phyloP scores from a whole-genome alignment of 2,113 vertebrate species.

The Trogon surrucura region DNA sequence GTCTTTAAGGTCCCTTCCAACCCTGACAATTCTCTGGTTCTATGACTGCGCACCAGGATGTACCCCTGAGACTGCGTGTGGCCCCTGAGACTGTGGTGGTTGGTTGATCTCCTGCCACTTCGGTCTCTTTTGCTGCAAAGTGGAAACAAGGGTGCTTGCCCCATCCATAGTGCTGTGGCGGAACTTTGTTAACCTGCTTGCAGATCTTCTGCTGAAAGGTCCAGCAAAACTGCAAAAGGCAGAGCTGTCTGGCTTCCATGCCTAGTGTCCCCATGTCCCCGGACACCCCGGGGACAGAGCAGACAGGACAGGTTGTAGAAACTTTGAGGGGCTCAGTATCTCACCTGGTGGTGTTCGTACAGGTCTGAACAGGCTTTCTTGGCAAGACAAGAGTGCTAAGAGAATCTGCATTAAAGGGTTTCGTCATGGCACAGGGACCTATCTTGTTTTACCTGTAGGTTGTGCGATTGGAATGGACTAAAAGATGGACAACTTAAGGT shows the following conservation, averaged over 20 bases:
- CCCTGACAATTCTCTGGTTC: no score
- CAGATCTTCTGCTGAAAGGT: background rate
- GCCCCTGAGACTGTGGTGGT: no score
- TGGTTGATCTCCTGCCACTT: background rate
- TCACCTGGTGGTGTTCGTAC: background rate
- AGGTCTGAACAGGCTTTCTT: background rate
- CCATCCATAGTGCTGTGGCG: background rate
- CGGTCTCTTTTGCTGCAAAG: background rate
- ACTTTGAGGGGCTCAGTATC: background rate
- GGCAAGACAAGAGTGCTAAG: background rate
- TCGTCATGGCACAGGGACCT: background rate
- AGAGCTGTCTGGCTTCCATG: background rate
- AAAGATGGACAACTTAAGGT: background rate
- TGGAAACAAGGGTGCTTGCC: background rate
- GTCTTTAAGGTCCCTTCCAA: no score
- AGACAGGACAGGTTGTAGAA: background rate
- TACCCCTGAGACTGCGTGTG: background rate
- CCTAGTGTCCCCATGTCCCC: background rate
- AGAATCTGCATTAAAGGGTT: background rate
- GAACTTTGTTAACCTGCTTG: background rate
- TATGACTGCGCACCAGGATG: background rate
- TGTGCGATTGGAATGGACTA: background rate
- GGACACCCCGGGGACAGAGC: background rate
- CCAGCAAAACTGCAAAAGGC: background rate
- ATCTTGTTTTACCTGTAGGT: background rate